Conservation (phyloP, 2,888 invertebrate genomes). For the Notodonta dromedarius region DNA sequence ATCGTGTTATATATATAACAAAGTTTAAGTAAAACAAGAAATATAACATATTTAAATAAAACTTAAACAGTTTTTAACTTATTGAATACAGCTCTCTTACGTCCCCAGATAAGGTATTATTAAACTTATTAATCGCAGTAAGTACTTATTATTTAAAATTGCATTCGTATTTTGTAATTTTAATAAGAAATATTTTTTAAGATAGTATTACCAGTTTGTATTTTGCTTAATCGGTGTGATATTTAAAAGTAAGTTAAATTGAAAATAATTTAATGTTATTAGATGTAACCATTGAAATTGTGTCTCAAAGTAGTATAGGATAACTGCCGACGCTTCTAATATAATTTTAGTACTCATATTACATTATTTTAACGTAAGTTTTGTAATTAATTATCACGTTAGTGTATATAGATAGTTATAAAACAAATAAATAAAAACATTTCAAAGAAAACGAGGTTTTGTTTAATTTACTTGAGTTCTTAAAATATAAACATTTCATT, state of each 20-base stretch:
- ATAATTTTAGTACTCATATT: slow-evolving; percentile 23
- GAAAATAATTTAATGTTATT: slow-evolving; percentile 30
- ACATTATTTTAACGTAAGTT: slow-evolving; percentile 23
- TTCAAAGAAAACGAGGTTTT: slow-evolving; percentile 16
- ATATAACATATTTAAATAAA: too few species aligned
- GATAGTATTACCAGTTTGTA: slow-evolving; percentile 34
- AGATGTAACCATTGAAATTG: slow-evolving; percentile 25
- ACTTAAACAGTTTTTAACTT: too few species aligned
- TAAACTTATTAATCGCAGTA: not conserved
- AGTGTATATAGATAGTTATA: slow-evolving; percentile 35
- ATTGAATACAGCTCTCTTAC: too few species aligned
- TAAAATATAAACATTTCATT: not conserved
- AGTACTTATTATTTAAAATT: not conserved
- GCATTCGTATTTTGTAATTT: slow-evolving; percentile 6
- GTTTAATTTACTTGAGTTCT: slow-evolving; percentile 7
- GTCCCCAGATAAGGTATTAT: too few species aligned
- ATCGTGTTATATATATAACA: too few species aligned
- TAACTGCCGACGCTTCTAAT: slow-evolving; percentile 32
- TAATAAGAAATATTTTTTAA: slow-evolving; percentile 10
- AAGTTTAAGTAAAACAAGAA: too few species aligned
- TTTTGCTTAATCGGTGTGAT: slow-evolving; percentile 68
- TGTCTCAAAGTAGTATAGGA: slow-evolving; percentile 34
- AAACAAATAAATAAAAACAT: not conserved
- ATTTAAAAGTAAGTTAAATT: slow-evolving; percentile 54
- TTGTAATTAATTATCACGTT: slow-evolving; percentile 22